These are phyloP conservation scores for Tyria jacobaeae DNA, from an alignment of 2,888 invertebrate species.

Conservation along the genomic window DNA sequence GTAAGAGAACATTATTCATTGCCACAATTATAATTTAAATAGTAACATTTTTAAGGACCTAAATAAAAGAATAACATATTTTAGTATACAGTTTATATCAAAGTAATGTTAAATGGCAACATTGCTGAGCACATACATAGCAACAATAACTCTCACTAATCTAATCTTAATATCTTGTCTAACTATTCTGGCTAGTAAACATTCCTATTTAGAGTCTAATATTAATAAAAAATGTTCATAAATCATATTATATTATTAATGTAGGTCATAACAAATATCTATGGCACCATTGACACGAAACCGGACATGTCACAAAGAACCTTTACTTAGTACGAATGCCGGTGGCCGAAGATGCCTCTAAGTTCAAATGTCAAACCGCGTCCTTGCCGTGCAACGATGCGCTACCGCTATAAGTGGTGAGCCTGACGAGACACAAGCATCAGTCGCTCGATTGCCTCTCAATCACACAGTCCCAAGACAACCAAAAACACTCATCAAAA, in stretches of 20 bases:
- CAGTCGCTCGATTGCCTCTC: conserved; percentile 75
- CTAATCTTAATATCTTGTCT: background rate
- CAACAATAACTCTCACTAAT: too few species aligned
- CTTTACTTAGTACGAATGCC: conserved; percentile 49
- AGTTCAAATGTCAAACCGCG: conserved; percentile 83
- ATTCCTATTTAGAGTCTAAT: too few species aligned
- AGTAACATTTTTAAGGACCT: too few species aligned
- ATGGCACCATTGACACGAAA: conserved; percentile 26
- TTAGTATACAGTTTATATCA: too few species aligned
- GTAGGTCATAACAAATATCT: conserved; percentile 28
- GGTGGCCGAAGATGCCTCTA: conserved; percentile 67
- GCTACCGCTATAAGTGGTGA: conserved; percentile 70
- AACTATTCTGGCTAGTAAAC: background rate
- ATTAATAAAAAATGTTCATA: background rate
- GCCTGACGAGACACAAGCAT: conserved; percentile 61
- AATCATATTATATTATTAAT: conserved; percentile 17
- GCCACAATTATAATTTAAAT: background rate
- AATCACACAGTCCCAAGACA: conserved; percentile 59
- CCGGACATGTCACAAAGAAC: conserved; percentile 68
- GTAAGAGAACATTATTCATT: background rate
- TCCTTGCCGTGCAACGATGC: conserved; percentile 69
- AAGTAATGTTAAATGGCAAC: too few species aligned
- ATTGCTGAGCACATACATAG: background rate
- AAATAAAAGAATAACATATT: too few species aligned
- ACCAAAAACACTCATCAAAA: conserved; percentile 60